A percentile compares a stretch with the other conserved stretches of the same genome.
Evolutionary conservation across 2,797 vertebrate species (phyloP).

Genomic region (Carapus acus): DNA sequence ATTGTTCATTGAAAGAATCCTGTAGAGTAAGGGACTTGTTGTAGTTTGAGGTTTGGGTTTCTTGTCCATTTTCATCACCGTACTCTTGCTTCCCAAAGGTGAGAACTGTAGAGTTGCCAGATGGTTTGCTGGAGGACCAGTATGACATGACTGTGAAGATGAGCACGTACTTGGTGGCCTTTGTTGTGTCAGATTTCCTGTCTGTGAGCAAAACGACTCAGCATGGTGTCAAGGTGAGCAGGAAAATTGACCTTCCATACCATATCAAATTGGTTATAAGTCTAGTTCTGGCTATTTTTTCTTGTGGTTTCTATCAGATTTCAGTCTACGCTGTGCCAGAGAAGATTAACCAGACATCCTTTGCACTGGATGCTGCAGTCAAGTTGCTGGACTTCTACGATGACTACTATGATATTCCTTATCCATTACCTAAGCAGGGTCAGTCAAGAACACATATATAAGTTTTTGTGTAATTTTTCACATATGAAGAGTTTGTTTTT

Average conservation of each 20-base stretch:
- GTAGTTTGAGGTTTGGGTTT: not conserved
- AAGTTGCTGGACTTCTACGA: constrained; percentile 89
- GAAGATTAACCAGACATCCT: constrained; percentile 82
- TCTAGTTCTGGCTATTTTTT: not conserved
- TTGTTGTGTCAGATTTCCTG: constrained; percentile 86
- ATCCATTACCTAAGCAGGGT: constrained; percentile 91
- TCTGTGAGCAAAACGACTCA: constrained; percentile 82
- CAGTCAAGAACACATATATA: constrained; percentile 17
- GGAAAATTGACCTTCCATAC: no score
- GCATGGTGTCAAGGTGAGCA: constrained; percentile 81
- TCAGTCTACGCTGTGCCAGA: constrained; percentile 82
- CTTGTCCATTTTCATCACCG: constrained; percentile 5
- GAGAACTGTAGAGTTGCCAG: constrained; percentile 71
- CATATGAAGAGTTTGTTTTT: not conserved
- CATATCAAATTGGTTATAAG: not conserved
- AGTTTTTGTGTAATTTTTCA: not conserved
- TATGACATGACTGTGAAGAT: constrained; percentile 87
- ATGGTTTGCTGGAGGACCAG: constrained; percentile 81
- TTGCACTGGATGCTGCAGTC: constrained; percentile 81
- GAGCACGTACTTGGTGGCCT: constrained; percentile 92
- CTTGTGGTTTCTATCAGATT: constrained; percentile 65
- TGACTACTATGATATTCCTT: constrained; percentile 88
- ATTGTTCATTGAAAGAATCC: no score
- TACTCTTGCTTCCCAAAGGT: constrained; percentile 60
- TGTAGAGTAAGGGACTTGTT: no score